Conservation (phyloP, 2,113 vertebrate genomes). For the Pluvianellus socialis region DNA sequence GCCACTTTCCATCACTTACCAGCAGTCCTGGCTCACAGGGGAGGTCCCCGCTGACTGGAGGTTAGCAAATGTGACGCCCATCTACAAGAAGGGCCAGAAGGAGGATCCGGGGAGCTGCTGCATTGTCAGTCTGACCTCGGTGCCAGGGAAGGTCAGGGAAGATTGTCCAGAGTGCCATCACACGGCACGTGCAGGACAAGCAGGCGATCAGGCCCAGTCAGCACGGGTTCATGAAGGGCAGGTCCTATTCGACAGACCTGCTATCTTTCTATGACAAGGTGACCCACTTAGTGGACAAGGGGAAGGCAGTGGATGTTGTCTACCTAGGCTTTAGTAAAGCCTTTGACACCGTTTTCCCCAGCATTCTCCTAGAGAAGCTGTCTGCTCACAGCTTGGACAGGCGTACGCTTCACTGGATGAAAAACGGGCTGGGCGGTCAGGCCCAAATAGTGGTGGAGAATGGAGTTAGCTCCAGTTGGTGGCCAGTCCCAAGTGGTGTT, state of each 20-base stretch:
- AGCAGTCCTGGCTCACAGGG: background rate
- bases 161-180: background rate
- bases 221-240: background rate
- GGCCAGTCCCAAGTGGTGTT: no score
- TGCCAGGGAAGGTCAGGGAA: background rate
- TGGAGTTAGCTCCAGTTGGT: no score
- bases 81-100: background rate
- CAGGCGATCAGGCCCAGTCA: background rate
- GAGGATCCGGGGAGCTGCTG: background rate
- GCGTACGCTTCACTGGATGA: background rate
- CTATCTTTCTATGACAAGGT: background rate
- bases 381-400: background rate
- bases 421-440: background rate
- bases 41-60: background rate
- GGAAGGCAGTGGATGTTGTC: background rate
- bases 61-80: background rate
- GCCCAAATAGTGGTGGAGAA: background rate
- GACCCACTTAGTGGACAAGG: background rate
- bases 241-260: background rate
- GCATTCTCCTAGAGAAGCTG: background rate
- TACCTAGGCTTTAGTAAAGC: background rate
- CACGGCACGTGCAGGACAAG: background rate
- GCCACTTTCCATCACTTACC: background rate
- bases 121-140: background rate
- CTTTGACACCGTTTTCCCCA: background rate